Base-by-base conservation (phyloP, 2,797 vertebrate genomes). In the Chelon labrosus region DNA sequence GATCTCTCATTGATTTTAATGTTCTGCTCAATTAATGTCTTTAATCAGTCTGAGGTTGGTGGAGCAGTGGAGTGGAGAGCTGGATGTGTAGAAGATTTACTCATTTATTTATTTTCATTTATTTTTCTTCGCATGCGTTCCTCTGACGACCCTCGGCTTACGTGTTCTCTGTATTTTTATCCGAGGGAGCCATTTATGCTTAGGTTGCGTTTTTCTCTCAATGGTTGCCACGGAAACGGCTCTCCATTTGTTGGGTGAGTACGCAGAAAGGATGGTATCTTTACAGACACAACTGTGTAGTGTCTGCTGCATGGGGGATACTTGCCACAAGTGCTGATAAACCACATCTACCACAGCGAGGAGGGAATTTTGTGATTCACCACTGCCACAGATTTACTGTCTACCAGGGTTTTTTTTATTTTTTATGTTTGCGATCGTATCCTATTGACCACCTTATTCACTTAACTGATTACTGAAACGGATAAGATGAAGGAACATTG, bases 221-320 rank as follows among this genome's bases (percentile, higher is more conserved):
- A 55, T 75, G 58, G 90, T 90, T 90, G 71, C 84, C 83, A 84
- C 89, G 77, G 75, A 67, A 87, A 90, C 62, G 0, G 39, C 47
- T 84, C 19, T 39, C 52, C 53, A 56, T 79, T 78, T 84, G 66
- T 77, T 49, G 51, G 69, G 53, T 54, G 37, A 69, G 46, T 50
- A 51, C 74, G 83, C 62, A 52, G 41, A 0, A 55, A 50, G 58
- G 66, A 46, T 12, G 5, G 12, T 56, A 46, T 75, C 31, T 60
- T 42, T 37, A 13, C 41, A 35, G 37, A 50, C 16, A 25, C 1
- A 38, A 49, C 17, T 50, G 53, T 14, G 3, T 44, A 44, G 16
- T 53, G 31, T 56, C 19, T 55, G 61, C 39, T 72, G 63, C 41
- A 47, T 7, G 4, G 5, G 46, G 47, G 42, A 59, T 27, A 37